These are phyloP conservation scores for Podabrus alpinus DNA, from an alignment of 2,888 invertebrate genomes.

Conservation along the genomic window DNA sequence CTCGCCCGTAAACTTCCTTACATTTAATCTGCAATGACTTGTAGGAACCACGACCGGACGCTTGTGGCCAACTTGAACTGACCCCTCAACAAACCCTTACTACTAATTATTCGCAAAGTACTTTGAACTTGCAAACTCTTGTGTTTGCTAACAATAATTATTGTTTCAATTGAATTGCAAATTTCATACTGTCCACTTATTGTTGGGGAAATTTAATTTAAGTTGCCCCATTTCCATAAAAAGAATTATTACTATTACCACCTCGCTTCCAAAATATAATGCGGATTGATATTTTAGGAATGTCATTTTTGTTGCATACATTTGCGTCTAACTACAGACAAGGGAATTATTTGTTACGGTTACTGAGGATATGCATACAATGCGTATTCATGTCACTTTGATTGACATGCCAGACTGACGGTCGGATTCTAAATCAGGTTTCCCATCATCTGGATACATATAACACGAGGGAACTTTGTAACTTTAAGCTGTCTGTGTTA, in stretches of 20 bases:
- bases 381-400: constrained; percentile 37
- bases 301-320: constrained; percentile 23
- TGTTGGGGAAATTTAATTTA: background rate
- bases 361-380: constrained; percentile 38
- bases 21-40: constrained; percentile 23
- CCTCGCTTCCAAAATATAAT: background rate
- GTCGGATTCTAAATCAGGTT: constrained; percentile 31
- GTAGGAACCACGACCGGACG: constrained; percentile 16
- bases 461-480: constrained; percentile 8
- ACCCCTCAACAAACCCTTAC: constrained; percentile 18
- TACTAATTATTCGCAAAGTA: constrained; percentile 19
- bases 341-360: constrained; percentile 39
- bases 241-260: background rate
- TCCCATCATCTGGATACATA: constrained; percentile 17
- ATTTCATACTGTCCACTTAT: background rate
- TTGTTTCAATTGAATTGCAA: constrained; percentile 4
- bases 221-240: background rate
- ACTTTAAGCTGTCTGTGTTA: background rate
- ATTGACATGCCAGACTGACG: constrained; percentile 36
- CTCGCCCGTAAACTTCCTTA: constrained; percentile 4
- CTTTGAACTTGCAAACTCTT: constrained; percentile 16
- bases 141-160: constrained; percentile 5
- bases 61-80: constrained; percentile 16
- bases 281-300: background rate
- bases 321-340: constrained; percentile 28